Percentiles rank a stretch among this genome's conserved stretches.
These are phyloP conservation scores for Epinotia brunnichana DNA, from an alignment of 2,888 invertebrate species.

Conservation along the genomic window DNA sequence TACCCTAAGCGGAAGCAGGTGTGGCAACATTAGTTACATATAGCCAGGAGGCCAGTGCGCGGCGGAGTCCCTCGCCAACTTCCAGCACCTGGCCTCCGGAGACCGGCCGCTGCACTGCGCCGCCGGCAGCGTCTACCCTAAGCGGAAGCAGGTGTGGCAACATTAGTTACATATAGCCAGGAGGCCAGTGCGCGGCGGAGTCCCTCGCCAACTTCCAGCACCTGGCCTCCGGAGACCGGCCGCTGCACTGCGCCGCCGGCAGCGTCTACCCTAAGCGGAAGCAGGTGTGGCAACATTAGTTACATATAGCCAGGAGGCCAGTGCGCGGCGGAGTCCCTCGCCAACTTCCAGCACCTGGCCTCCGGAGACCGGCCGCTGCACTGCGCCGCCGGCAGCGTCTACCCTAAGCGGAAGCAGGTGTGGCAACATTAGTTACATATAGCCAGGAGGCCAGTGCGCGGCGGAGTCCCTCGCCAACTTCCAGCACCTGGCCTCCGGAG, in stretches of 20 bases:
- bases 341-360: constrained; percentile 95
- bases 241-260: constrained; percentile 91
- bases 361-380: constrained; percentile 95
- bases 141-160: constrained; percentile 89
- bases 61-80: constrained; percentile 93
- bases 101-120: constrained; percentile 94
- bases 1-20: constrained; percentile 95
- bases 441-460: too few relatives aligned
- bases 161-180: too few relatives aligned
- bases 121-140: constrained; percentile 91
- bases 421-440: too few relatives aligned
- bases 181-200: constrained; percentile 61
- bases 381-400: constrained; percentile 90
- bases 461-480: constrained; percentile 93
- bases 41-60: too few relatives aligned
- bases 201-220: constrained; percentile 96
- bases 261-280: constrained; percentile 95
- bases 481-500: constrained; percentile 94
- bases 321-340: constrained; percentile 88
- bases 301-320: too few relatives aligned
- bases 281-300: constrained; percentile 79
- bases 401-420: constrained; percentile 94
- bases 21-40: too few relatives aligned
- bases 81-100: constrained; percentile 94
- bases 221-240: constrained; percentile 93